Evolutionary conservation across 64 coral and sea anemone species (phyloP).

Genomic region (Dendrophyllia cribrosa): DNA sequence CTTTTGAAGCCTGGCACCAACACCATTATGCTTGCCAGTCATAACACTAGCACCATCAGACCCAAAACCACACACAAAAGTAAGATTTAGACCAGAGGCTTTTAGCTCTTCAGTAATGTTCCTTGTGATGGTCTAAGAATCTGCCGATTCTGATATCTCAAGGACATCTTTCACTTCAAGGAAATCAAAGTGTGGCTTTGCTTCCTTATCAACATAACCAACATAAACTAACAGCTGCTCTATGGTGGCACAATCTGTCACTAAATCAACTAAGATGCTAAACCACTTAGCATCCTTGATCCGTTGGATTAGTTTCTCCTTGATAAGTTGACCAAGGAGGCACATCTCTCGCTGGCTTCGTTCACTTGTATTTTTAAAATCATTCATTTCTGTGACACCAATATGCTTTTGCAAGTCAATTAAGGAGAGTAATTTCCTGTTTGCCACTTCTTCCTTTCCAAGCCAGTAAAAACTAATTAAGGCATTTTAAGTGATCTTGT

Average conservation of each 20-base stretch:
- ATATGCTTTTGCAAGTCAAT: slow-evolving; percentile 62
- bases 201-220: too few relatives aligned
- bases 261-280: slow-evolving; percentile 64
- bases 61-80: neutral
- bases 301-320: slow-evolving; percentile 48
- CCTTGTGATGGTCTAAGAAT: too few relatives aligned
- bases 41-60: slow-evolving; percentile 5
- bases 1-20: neutral
- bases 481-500: slow-evolving; percentile 70
- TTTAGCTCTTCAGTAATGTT: neutral
- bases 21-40: slow-evolving; percentile 11
- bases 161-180: too few relatives aligned
- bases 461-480: slow-evolving; percentile 70
- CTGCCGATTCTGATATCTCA: too few relatives aligned
- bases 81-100: neutral
- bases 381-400: slow-evolving; percentile 28
- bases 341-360: slow-evolving; percentile 24
- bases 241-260: slow-evolving; percentile 47
- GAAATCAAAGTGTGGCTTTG: too few relatives aligned
- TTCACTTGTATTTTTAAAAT: slow-evolving; percentile 64
- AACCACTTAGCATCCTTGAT: slow-evolving; percentile 48
- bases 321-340: slow-evolving; percentile 67
- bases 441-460: slow-evolving; percentile 70
- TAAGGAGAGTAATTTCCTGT: slow-evolving; percentile 56
- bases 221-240: slow-evolving; percentile 61